phyloP scores from a whole-genome alignment of 2,888 invertebrate genomes.

The Andricus quercusramuli region DNA sequence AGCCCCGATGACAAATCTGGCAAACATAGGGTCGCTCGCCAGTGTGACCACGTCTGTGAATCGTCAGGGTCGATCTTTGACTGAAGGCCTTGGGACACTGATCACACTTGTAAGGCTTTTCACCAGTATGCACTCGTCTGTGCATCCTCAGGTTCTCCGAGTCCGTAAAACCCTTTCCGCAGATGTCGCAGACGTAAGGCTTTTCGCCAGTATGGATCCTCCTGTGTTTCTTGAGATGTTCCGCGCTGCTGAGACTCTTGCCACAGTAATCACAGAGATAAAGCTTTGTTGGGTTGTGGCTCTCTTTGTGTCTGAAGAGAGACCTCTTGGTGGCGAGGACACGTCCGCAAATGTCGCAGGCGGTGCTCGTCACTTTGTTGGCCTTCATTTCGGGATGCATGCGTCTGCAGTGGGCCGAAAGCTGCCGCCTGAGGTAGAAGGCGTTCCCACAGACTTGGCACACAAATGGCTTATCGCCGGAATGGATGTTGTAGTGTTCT shows the following conservation, averaged over 20 bases:
- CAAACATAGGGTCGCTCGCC: constrained; percentile 79
- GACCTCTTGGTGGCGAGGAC: constrained; percentile 73
- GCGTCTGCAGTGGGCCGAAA: constrained; percentile 73
- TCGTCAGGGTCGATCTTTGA: constrained; percentile 80
- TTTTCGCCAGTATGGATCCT: constrained; percentile 81
- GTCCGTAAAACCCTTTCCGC: constrained; percentile 79
- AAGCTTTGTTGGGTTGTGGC: constrained; percentile 75
- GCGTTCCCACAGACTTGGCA: constrained; percentile 71
- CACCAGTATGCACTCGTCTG: constrained; percentile 79
- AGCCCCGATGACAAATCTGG: constrained; percentile 77
- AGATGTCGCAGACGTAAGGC: constrained; percentile 79
- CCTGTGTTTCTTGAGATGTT: constrained; percentile 78
- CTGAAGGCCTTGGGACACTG: constrained; percentile 80
- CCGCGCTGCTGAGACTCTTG: constrained; percentile 79
- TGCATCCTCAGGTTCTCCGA: constrained; percentile 78
- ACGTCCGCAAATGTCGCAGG: constrained; percentile 76
- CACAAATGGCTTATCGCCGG: constrained; percentile 74
- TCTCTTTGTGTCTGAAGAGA: constrained; percentile 73
- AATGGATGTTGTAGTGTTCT: constrained; percentile 76
- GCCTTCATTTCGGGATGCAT: constrained; percentile 74
- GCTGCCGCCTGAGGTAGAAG: constrained; percentile 71
- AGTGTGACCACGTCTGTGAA: constrained; percentile 79
- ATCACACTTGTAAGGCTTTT: constrained; percentile 79
- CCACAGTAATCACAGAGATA: constrained; percentile 80
- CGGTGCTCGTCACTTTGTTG: constrained; percentile 73